Evolutionary conservation across 2,797 vertebrate species (phyloP).

Genomic region (Delichon dasypus): DNA sequence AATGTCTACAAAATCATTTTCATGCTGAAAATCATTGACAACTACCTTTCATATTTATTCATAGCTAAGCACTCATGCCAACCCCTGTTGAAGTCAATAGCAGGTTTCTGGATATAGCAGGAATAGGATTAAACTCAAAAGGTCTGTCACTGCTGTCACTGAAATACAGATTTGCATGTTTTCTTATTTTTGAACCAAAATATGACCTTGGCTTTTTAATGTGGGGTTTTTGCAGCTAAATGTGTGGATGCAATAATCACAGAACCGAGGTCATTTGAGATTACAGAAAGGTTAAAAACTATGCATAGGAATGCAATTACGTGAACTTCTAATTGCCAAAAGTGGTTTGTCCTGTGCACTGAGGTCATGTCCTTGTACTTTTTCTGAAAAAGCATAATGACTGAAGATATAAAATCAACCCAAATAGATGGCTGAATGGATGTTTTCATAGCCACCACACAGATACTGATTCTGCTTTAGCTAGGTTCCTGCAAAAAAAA

Average conservation of each 20-base stretch:
- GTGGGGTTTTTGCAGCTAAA: background rate
- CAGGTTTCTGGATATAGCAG: background rate
- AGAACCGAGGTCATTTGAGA: background rate
- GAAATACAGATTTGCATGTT: background rate
- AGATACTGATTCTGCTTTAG: background rate
- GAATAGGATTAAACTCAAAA: background rate
- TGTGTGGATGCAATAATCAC: background rate
- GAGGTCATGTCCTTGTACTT: background rate
- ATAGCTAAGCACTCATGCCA: background rate
- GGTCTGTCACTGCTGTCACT: background rate
- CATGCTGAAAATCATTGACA: background rate
- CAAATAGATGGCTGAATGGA: background rate
- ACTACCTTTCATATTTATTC: conserved; percentile 21
- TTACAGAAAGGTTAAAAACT: background rate
- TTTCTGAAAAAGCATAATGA: background rate
- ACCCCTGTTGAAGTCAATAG: background rate
- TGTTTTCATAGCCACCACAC: background rate
- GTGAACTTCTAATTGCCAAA: background rate
- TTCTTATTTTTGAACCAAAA: background rate
- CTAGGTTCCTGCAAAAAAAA: background rate
- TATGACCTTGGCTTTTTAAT: background rate
- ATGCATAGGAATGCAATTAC: background rate
- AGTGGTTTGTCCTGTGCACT: background rate
- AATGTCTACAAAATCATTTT: background rate
- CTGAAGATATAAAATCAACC: background rate